Evolutionary conservation across 2,113 vertebrate species (phyloP), one percentile per base, ranked within the genome.

Genomic region (Tragulus kanchil): DNA sequence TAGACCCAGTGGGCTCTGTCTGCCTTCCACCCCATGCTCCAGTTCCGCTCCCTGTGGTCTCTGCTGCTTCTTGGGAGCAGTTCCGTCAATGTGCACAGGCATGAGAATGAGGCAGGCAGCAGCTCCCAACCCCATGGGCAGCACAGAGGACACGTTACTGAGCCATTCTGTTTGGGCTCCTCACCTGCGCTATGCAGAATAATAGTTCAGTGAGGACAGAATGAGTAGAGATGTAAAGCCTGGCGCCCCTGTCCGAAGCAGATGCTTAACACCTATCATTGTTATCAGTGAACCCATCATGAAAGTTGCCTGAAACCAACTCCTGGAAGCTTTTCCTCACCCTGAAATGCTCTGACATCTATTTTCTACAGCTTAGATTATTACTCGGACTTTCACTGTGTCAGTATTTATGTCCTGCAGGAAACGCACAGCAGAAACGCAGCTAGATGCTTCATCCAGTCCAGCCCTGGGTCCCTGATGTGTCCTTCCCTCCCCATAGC

Each of bases 181-280:
- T 73, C 31, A 21, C 8, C 21, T 59, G 28, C 8, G 7, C 13
- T 56, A 13, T 21, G n/a, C 36, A 62, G 77, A 56, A 16, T 7
- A 23, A 56, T 1, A 25, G 45, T 58, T 92, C n/a, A 45, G 28
- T 52, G 28, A 36, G 31, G 62, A 59, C 1, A 0, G 69, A 78
- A 58, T 36, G 52, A 50, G 8, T 42, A 21, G 52, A 1, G 12
- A 14, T 1, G 23, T 48, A 48, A 85, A 52, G 62, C 26, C 81
- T 9, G 1, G 59, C 2, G 78, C 42, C 26, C 26, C 21, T 52
- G 9, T 48, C 15, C 3, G 0, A 0, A 31, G 64, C 56, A 13
- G 31, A 54, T 10, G 15, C 36, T 25, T 19, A 9, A 28, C 17
- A 16, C 0, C 0, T 0, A 4, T 23, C 54, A 36, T 28, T 48